Conservation (phyloP, 2,888 invertebrate species). For the Phlogophora meticulosa region DNA sequence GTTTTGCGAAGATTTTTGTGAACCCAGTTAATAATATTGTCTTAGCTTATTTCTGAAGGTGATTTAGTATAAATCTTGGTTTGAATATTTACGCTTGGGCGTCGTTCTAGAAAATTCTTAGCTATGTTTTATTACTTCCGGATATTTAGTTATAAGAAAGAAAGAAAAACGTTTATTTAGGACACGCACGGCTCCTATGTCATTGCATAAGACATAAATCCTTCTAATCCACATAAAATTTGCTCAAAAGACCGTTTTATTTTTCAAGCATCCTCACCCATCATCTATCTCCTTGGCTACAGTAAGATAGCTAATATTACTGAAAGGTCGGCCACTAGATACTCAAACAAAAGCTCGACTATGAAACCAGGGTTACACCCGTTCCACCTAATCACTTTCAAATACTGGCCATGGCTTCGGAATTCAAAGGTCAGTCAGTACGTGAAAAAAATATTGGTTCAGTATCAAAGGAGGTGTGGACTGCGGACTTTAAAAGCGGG, state of each 20-base stretch:
- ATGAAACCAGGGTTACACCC: slow-evolving; percentile 32
- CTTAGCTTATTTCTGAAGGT: background rate
- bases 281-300: background rate
- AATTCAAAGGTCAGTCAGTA: slow-evolving; percentile 50
- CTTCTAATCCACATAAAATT: too few species aligned
- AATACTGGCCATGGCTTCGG: slow-evolving; percentile 46
- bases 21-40: background rate
- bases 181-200: too few species aligned
- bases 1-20: slow-evolving; percentile 1
- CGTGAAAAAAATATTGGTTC: slow-evolving; percentile 30
- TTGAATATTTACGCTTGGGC: too few species aligned
- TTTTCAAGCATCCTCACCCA: too few species aligned
- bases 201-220: too few species aligned
- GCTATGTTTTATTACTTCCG: too few species aligned
- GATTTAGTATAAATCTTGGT: background rate
- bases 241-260: too few species aligned
- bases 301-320: slow-evolving; percentile 9
- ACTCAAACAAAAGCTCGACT: slow-evolving; percentile 33
- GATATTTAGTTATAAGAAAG: too few species aligned
- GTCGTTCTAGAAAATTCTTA: background rate
- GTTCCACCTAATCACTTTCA: slow-evolving; percentile 49
- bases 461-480: background rate
- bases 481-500: slow-evolving; percentile 6
- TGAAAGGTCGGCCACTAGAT: slow-evolving; percentile 17
- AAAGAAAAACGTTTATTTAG: too few species aligned